phyloP scores from a whole-genome alignment of 2,113 vertebrate genomes.

The Raja brachyura region DNA sequence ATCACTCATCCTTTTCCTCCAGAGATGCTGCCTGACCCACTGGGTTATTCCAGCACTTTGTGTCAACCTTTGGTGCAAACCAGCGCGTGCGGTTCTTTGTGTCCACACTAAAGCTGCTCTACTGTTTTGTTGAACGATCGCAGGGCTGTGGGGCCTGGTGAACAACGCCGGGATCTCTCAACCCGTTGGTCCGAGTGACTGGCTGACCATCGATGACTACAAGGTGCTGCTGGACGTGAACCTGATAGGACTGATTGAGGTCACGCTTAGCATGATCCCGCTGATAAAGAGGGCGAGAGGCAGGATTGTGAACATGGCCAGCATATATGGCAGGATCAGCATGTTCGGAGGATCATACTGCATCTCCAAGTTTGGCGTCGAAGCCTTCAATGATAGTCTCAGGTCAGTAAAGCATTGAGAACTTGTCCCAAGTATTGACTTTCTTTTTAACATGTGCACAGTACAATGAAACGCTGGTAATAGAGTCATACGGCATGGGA shows the following conservation, averaged over 20 bases:
- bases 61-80: too few species aligned
- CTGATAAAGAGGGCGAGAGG: slow-evolving; percentile 61
- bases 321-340: slow-evolving; percentile 58
- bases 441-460: not conserved
- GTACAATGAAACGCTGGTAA: not conserved
- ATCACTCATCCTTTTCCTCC: too few species aligned
- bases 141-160: slow-evolving; percentile 75
- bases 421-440: not conserved
- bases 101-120: not conserved
- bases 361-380: slow-evolving; percentile 66
- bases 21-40: too few species aligned
- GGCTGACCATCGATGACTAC: slow-evolving; percentile 61
- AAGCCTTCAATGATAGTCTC: slow-evolving; percentile 69
- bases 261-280: slow-evolving; percentile 65
- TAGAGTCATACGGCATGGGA: too few species aligned
- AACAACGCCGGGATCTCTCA: slow-evolving; percentile 65
- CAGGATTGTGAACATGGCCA: slow-evolving; percentile 67
- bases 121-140: not conserved
- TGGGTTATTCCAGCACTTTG: too few species aligned
- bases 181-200: slow-evolving; percentile 56
- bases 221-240: slow-evolving; percentile 61
- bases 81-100: too few species aligned
- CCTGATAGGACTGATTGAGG: slow-evolving; percentile 59
- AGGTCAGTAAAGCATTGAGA: slow-evolving; percentile 50
- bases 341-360: slow-evolving; percentile 59